Percentiles rank a stretch among this genome's conserved stretches.
These are phyloP conservation scores for Ichneumon xanthorius DNA, from an alignment of 2,888 invertebrate species.

Conservation along the genomic window DNA sequence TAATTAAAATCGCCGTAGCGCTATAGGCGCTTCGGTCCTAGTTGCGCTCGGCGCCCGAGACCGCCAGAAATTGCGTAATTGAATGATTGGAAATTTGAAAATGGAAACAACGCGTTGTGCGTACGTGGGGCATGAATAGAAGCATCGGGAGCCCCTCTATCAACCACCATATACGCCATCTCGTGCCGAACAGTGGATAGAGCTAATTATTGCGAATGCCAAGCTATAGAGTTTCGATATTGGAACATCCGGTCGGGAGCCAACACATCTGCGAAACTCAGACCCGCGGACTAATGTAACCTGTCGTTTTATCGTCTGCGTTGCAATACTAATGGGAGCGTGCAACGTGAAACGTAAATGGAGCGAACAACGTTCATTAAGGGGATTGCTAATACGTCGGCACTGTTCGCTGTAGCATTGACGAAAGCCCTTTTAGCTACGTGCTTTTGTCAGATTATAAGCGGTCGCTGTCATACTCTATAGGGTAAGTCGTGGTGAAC, in stretches of 20 bases:
- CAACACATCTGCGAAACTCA: not conserved
- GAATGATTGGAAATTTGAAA: slow-evolving; percentile 66
- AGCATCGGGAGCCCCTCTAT: slow-evolving; percentile 37
- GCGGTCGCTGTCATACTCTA: not conserved
- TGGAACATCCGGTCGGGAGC: not conserved
- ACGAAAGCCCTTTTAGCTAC: not conserved
- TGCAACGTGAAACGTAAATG: slow-evolving; percentile 47
- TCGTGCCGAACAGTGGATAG: slow-evolving; percentile 26
- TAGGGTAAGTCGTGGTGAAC: no score
- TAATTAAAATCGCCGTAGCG: slow-evolving; percentile 59
- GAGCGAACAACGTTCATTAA: slow-evolving; percentile 42
- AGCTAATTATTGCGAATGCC: slow-evolving; percentile 51
- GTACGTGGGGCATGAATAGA: slow-evolving; percentile 18
- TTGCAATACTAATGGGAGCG: slow-evolving; percentile 34
- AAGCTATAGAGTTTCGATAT: slow-evolving; percentile 37
- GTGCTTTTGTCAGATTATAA: not conserved
- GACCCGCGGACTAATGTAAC: slow-evolving; percentile 23
- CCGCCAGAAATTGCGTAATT: slow-evolving; percentile 59
- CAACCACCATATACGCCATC: slow-evolving; percentile 10
- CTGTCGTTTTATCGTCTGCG: slow-evolving; percentile 32
- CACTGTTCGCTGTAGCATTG: not conserved
- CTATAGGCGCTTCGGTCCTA: slow-evolving; percentile 10
- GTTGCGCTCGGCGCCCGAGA: not conserved
- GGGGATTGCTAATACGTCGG: slow-evolving; percentile 16
- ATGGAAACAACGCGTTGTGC: slow-evolving; percentile 58